Conservation (phyloP, 2,113 vertebrate species). For the Porphyrio hochstetteri region DNA sequence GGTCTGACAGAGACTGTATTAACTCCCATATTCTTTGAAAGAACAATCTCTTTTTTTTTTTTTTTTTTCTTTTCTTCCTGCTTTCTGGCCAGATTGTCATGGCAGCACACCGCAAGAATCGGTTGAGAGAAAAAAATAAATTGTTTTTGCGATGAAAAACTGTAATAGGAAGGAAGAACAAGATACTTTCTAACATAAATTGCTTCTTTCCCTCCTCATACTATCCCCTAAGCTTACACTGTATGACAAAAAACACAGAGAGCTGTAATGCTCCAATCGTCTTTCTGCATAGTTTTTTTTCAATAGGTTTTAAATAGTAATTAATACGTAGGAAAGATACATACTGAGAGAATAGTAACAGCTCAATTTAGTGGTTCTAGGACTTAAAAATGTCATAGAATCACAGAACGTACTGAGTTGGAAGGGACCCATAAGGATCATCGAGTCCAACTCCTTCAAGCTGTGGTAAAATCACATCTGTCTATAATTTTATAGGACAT, state of each 20-base stretch:
- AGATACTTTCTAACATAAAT: slow-evolving; percentile 20
- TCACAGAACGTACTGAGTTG: too few species aligned
- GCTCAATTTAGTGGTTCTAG: slow-evolving; percentile 31
- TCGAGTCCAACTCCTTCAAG: not conserved
- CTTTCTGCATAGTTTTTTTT: not conserved
- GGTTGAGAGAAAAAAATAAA: not conserved
- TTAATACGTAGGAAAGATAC: slow-evolving; percentile 41
- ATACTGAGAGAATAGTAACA: slow-evolving; percentile 51
- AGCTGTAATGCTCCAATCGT: not conserved
- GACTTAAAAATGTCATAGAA: slow-evolving; percentile 11
- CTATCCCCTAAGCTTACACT: not conserved
- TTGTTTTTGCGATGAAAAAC: not conserved
- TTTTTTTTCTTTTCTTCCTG: too few species aligned
- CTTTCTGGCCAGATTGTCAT: slow-evolving; percentile 9
- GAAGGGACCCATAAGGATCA: too few species aligned
- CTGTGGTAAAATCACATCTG: slow-evolving; percentile 25
- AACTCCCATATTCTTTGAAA: slow-evolving; percentile 3
- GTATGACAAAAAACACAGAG: not conserved
- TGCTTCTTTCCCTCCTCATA: not conserved
- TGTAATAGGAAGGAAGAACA: slow-evolving; percentile 12
- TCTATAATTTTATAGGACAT: slow-evolving; percentile 29
- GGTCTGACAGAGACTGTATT: slow-evolving; percentile 24
- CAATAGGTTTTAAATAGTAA: slow-evolving; percentile 37
- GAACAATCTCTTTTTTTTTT: not conserved
- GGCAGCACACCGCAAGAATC: slow-evolving; percentile 3